Conservation (phyloP, 2,113 vertebrate species). For the Mellivora capensis region DNA sequence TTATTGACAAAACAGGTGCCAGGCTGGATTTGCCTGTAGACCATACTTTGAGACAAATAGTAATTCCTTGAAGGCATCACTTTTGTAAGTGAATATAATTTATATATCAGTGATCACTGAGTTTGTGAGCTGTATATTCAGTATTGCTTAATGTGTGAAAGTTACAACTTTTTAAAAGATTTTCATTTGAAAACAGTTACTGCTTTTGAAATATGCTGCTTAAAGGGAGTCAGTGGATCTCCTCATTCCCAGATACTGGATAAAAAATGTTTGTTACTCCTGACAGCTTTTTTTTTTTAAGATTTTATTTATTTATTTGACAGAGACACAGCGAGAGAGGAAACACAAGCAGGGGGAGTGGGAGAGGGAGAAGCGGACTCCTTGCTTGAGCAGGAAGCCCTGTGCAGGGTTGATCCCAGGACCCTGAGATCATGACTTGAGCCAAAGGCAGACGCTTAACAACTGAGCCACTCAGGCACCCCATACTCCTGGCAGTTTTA, state of each 20-base stretch:
- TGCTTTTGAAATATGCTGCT: slow-evolving; percentile 8
- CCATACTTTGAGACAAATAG: background rate
- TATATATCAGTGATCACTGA: background rate
- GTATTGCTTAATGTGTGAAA: background rate
- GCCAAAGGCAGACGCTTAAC: too few relatives aligned
- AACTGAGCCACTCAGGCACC: too few relatives aligned
- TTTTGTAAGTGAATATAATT: background rate
- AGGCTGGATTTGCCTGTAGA: background rate
- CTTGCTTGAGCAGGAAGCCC: too few relatives aligned
- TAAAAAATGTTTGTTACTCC: background rate
- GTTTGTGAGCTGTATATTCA: background rate
- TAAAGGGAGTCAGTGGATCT: background rate
- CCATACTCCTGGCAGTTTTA: background rate
- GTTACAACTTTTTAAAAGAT: background rate
- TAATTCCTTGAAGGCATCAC: background rate
- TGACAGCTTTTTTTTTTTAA: background rate
- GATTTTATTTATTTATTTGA: too few relatives aligned
- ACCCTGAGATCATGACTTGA: too few relatives aligned
- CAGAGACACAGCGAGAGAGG: too few relatives aligned
- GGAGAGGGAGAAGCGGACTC: too few relatives aligned
- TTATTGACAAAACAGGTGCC: background rate
- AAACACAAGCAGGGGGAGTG: too few relatives aligned
- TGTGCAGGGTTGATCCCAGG: too few relatives aligned
- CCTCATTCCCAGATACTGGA: background rate
- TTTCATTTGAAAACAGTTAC: background rate